Percentiles rank a stretch among this genome's conserved stretches.
Evolutionary conservation across 2,797 vertebrate genomes (phyloP).

Genomic region (Micrastur ruficollis): DNA sequence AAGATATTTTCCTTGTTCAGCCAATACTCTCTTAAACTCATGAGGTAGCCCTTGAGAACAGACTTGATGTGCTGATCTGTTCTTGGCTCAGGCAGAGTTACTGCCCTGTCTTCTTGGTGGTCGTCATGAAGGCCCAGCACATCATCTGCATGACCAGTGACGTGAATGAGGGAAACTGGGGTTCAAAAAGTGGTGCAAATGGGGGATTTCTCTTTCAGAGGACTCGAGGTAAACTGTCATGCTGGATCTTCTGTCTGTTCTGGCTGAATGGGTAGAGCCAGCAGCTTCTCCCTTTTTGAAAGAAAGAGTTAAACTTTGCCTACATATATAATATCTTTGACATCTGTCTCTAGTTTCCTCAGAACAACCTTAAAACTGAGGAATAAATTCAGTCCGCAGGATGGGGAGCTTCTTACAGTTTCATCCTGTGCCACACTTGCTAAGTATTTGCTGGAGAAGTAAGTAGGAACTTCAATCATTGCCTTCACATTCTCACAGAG

Average conservation of each 20-base stretch:
- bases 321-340: not conserved
- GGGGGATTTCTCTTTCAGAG: not conserved
- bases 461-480: not conserved
- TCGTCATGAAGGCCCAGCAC: not conserved
- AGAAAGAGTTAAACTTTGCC: not conserved
- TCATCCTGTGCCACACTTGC: not conserved
- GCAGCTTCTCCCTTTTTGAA: not conserved
- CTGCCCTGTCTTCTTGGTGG: not conserved
- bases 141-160: not conserved
- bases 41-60: not conserved
- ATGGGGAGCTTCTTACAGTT: not conserved
- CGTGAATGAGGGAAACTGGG: not conserved
- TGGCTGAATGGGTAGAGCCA: not conserved
- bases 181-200: not conserved
- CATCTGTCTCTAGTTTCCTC: not conserved
- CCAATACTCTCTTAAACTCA: not conserved
- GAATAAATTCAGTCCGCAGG: not conserved
- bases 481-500: not conserved
- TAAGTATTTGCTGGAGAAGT: not conserved
- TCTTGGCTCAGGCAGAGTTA: not conserved
- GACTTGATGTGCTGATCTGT: fast-evolving
- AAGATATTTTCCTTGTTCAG: not conserved
- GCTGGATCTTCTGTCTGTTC: not conserved
- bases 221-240: not conserved
- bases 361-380: not conserved